Evolutionary conservation across 2,888 invertebrate genomes (phyloP).

Genomic region (Drosophila silvestris): DNA sequence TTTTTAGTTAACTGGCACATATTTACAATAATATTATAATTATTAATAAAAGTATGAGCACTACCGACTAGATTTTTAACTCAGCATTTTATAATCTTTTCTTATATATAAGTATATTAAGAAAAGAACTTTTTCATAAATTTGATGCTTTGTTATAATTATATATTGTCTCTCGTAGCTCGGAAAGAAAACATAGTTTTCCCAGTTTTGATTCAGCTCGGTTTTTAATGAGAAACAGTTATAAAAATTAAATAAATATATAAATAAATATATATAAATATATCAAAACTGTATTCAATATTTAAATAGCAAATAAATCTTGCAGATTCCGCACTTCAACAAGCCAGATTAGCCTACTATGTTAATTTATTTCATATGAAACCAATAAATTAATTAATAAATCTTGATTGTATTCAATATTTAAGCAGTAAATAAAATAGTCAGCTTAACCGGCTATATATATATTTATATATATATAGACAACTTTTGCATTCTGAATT

Average conservation of each 20-base stretch:
- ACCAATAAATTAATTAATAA: neutral
- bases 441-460: no score
- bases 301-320: neutral
- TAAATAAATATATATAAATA: neutral
- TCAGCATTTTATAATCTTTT: neutral
- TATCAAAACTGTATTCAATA: neutral
- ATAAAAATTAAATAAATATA: neutral
- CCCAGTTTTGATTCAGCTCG: neutral
- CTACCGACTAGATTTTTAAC: rapidly evolving
- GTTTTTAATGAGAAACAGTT: neutral
- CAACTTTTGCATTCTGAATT: no score
- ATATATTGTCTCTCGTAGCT: neutral
- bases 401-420: neutral
- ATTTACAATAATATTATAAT: neutral
- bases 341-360: neutral
- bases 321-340: neutral
- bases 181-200: neutral
- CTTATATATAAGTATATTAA: neutral
- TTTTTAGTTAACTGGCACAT: no score
- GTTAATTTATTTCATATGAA: neutral
- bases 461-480: no score
- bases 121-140: neutral
- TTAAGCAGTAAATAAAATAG: no score
- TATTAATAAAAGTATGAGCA: no score
- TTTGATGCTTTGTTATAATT: neutral